phyloP scores from a whole-genome alignment of 23 tunicate species.

The Halocynthia roretzi region DNA sequence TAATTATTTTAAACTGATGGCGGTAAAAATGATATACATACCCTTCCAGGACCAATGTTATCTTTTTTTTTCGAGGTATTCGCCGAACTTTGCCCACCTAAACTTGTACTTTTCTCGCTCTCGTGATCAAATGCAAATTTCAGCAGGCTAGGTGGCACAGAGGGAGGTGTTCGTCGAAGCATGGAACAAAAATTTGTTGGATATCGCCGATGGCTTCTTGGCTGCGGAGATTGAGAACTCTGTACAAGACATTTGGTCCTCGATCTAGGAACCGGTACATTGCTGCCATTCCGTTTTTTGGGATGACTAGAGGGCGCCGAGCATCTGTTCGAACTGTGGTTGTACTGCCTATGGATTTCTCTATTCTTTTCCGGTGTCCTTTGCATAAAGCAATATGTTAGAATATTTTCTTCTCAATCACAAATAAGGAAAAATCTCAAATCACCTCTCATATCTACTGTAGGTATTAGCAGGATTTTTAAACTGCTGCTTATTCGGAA shows the following conservation, averaged over 20 bases:
- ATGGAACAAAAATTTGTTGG: background rate
- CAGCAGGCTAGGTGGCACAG: constrained; percentile 9
- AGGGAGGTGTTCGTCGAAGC: constrained; percentile 4
- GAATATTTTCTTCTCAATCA: no score
- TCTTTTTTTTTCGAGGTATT: background rate
- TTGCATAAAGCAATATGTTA: background rate
- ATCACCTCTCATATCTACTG: no score
- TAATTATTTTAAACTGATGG: background rate
- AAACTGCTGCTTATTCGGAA: no score
- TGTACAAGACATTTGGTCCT: background rate
- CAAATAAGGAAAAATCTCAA: no score
- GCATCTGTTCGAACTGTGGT: background rate
- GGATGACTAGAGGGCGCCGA: background rate
- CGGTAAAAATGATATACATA: background rate
- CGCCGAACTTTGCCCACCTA: no score
- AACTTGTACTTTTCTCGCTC: no score
- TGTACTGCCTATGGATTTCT: constrained; percentile 3
- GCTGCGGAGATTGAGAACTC: background rate
- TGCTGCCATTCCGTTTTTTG: background rate
- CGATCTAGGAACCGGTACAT: background rate
- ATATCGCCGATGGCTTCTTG: background rate
- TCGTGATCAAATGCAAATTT: background rate
- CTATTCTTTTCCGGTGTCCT: background rate
- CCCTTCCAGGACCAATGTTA: constrained; percentile 9
- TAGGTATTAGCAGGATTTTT: no score